Base-by-base conservation (phyloP, 2,113 vertebrate species). In the Toxotes chatareus region DNA sequence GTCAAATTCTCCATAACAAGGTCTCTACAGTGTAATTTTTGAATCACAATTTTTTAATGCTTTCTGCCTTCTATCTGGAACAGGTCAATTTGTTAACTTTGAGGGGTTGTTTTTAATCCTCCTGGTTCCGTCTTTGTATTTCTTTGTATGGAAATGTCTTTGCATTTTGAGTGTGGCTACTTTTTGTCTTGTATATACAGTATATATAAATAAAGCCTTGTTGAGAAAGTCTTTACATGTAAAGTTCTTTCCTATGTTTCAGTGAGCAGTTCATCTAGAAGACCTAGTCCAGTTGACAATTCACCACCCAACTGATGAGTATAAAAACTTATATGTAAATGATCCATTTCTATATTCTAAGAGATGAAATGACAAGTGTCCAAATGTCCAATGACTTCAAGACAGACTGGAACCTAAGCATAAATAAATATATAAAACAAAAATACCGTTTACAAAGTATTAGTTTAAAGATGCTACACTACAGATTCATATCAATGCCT, bases 161-260 rank as follows among this genome's bases (percentile, higher is more conserved):
- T 42, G 61, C 46, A 62, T 89, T 85, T 84, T 76, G 7, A 68
- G 66, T 84, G 76, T 77, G 65, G 42, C 59, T 72, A 60, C 19
- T 3, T 79, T 74, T 79, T 72, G 77, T 86, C 60, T 82, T 86
- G 79, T 88, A 80, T 68, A 85, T 79, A 92, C n/a, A 49, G 21
- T 84, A 76, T 86, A 71, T 84, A 89, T 64, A 82, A 91, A 89
- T 90, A 92, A 93, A 93, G 83, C 79, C 31, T 86, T 82, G 67
- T 73, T 76, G 49, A 79, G 14, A 77, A 76, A 60, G 34, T 63
- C 21, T 69, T 1, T 0, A 5, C 2, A 47, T 67, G 21, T 66
- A 32, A 11, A 38, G 46, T 42, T 57, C 1, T 69, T 59, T 32
- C 21, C 4, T 51, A 7, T 19, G 4, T 34, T 65, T 19, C 17